Evolutionary conservation across 2,888 invertebrate species (phyloP).

Genomic region (Limnephilus marmoratus): DNA sequence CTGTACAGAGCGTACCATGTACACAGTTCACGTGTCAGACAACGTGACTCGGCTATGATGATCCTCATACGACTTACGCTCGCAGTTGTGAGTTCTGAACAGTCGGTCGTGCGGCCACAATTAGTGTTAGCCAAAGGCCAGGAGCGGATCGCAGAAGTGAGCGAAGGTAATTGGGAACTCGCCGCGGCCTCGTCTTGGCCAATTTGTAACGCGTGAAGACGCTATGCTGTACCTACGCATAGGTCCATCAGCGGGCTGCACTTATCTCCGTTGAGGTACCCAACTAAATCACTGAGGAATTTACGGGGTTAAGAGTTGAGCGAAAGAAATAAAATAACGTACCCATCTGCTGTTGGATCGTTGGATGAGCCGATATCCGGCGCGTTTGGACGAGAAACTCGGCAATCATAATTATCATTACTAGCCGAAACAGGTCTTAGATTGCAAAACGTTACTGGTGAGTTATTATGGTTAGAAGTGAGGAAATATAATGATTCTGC

Average conservation of each 20-base stretch:
- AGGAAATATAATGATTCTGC: neutral
- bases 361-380: neutral
- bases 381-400: neutral
- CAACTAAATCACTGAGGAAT: neutral
- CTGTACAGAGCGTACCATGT: neutral
- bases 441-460: neutral
- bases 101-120: conserved; percentile 33
- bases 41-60: conserved; percentile 26
- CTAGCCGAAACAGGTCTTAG: neutral
- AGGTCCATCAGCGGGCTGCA: neutral
- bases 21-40: conserved; percentile 30
- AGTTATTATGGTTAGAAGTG: neutral
- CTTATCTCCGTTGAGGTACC: neutral
- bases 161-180: conserved; percentile 1
- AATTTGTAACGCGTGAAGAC: conserved; percentile 21
- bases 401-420: neutral
- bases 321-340: neutral
- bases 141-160: conserved; percentile 38
- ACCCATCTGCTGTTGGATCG: neutral
- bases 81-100: neutral
- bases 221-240: neutral
- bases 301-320: neutral
- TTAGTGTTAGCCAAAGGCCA: conserved; percentile 36
- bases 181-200: conserved; percentile 22
- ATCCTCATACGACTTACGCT: conserved; percentile 4